Base-by-base conservation (phyloP, 2,113 vertebrate species). In the Phrynosoma blainvillii region DNA sequence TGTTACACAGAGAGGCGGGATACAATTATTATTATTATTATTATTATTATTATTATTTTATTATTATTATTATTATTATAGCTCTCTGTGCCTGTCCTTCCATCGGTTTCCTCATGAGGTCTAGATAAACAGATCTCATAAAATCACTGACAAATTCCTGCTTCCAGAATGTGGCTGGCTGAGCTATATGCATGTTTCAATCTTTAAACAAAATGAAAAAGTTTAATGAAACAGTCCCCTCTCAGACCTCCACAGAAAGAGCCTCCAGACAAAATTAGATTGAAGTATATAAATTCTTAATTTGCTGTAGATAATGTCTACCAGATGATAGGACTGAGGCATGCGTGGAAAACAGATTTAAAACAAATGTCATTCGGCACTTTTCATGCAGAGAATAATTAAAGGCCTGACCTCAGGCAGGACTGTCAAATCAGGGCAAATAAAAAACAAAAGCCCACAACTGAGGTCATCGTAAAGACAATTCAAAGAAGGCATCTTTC, bases 281-380 rank as follows among this genome's bases (percentile, higher is more conserved):
- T 88, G 87, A 89, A 88, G 74, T 84, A 78, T 74, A 88, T 88
- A 84, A 88, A 88, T 88, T 84, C 82, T 88, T 88, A 88, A 88
- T 88, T 88, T 84, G 82, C 81, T 84, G 62, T 88, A 88, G 87
- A 88, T 88, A 88, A 84, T 77, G 82, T 88, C 87, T 88, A 88
- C n/a, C 76, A 88, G 87, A 78, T 88, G 81, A 88, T 84, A 83
- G 81, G 87, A 84, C 68, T 81, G 81, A 62, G 82, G 74, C 75
- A 84, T 83, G 82, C 84, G 62, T 78, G 65, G 87, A 88, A 88
- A 88, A 88, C 47, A 84, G 81, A 88, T 88, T 88, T 78, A 40
- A 52, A 88, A 84, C 81, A 88, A 88, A 77, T 78, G 74, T 84
- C 81, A 84, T 84, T 88, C 87, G 78, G 87, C 81, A 84, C 81